Percentiles rank a stretch among this genome's conserved stretches.
Evolutionary conservation across 2,888 invertebrate species (phyloP).

Genomic region (Idaea straminata): DNA sequence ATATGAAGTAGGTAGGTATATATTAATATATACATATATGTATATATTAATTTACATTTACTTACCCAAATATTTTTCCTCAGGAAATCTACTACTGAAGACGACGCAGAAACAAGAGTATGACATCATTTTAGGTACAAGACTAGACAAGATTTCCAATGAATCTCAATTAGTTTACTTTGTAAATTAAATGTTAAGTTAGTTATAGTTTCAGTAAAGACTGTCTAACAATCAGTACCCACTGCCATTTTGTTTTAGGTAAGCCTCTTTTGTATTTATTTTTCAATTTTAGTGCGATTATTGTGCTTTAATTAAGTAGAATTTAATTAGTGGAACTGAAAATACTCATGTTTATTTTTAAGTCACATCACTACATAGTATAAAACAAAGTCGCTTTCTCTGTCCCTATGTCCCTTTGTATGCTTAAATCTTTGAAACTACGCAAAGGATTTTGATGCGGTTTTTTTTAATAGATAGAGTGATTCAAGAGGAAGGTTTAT

Average conservation of each 20-base stretch:
- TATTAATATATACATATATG: no score
- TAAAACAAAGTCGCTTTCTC: no score
- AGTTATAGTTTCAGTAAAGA: slow-evolving; percentile 62
- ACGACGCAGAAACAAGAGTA: slow-evolving; percentile 76
- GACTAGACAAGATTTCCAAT: slow-evolving; percentile 66
- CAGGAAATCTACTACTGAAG: slow-evolving; percentile 81
- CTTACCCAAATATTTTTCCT: slow-evolving; percentile 27
- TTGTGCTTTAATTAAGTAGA: slow-evolving; percentile 60
- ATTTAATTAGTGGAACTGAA: slow-evolving; percentile 24
- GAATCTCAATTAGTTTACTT: slow-evolving; percentile 73
- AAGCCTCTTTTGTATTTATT: slow-evolving; percentile 60
- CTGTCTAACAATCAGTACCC: slow-evolving; percentile 66
- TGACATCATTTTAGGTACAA: slow-evolving; percentile 57
- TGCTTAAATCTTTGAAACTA: no score
- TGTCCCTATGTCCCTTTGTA: no score
- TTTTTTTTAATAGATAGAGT: no score
- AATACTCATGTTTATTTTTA: slow-evolving; percentile 34
- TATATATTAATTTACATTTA: no score
- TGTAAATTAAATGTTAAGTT: slow-evolving; percentile 46
- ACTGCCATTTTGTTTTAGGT: slow-evolving; percentile 45
- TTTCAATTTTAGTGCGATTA: slow-evolving; percentile 29
- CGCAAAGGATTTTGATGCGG: no score
- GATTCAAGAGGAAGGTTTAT: no score
- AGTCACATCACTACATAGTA: slow-evolving; percentile 5
- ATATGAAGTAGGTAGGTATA: no score